These are phyloP conservation scores for Teleogryllus occipitalis DNA, from an alignment of 1,140 invertebrate species.

Conservation along the genomic window DNA sequence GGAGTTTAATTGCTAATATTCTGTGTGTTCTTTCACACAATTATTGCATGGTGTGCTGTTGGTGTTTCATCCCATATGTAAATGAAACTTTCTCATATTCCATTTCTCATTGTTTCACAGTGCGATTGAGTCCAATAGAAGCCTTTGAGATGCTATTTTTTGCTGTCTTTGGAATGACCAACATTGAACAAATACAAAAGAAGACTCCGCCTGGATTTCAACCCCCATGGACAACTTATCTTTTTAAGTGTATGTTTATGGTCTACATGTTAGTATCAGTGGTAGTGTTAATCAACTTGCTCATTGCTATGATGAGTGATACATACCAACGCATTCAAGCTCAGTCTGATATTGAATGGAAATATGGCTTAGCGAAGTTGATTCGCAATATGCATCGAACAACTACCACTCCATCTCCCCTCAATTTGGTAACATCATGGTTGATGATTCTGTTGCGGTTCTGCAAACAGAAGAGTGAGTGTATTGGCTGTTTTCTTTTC, in stretches of 20 bases:
- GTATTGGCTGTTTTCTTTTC: not conserved
- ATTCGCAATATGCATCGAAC: conserved; percentile 98
- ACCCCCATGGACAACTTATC: conserved; percentile 65
- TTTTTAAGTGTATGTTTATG: conserved; percentile 81
- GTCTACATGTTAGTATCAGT: conserved; percentile 96
- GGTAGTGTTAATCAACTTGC: conserved; percentile 94
- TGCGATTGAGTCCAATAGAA: conserved; percentile 75
- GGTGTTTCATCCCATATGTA: not conserved
- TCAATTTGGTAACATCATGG: conserved; percentile 93
- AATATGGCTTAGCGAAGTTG: conserved; percentile 96
- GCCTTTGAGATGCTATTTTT: conserved; percentile 96
- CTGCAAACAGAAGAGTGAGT: conserved; percentile 63
- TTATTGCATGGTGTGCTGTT: not conserved
- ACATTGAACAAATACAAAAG: conserved; percentile 72
- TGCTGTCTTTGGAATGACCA: conserved; percentile 93
- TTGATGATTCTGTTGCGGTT: conserved; percentile 70
- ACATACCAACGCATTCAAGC: conserved; percentile 98
- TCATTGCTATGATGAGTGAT: conserved; percentile 99
- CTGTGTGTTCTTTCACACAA: not conserved
- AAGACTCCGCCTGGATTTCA: conserved; percentile 49
- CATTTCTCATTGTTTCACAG: conserved; percentile 42
- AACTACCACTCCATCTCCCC: conserved; percentile 90
- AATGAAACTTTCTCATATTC: conserved; percentile 8
- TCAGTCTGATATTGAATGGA: conserved; percentile 99
- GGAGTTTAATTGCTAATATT: no score